These are phyloP conservation scores for Platichthys stellatus DNA, from an alignment of 2,113 vertebrate genomes.

Conservation along the genomic window DNA sequence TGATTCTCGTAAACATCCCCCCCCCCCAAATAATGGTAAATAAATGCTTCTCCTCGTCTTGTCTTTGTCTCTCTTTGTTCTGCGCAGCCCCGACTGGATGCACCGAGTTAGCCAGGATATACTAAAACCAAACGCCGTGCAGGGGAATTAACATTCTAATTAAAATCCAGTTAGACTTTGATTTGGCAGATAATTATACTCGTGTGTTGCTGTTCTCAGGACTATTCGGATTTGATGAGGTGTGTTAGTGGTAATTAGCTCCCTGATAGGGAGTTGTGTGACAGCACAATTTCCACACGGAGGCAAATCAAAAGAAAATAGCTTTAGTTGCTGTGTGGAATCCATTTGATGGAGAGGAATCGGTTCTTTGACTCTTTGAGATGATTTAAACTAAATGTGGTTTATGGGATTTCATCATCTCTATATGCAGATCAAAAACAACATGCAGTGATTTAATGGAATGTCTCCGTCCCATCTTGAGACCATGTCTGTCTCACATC, in stretches of 20 bases:
- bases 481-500: background rate
- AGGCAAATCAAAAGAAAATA: slow-evolving; percentile 50
- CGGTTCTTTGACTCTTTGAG: slow-evolving; percentile 25
- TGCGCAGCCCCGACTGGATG: slow-evolving; percentile 52
- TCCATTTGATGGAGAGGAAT: slow-evolving; percentile 12
- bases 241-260: slow-evolving; percentile 73
- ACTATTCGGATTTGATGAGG: slow-evolving; percentile 76
- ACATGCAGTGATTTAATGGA: no score
- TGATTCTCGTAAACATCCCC: slow-evolving; percentile 42
- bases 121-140: slow-evolving; percentile 67
- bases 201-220: slow-evolving; percentile 69
- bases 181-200: slow-evolving; percentile 77
- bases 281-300: slow-evolving; percentile 34
- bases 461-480: background rate
- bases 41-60: slow-evolving; percentile 39
- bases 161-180: slow-evolving; percentile 78
- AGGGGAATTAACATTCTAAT: slow-evolving; percentile 79
- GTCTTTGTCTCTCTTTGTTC: slow-evolving; percentile 31
- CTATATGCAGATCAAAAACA: no score
- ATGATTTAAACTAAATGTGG: slow-evolving; percentile 1
- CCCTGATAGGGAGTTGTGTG: slow-evolving; percentile 63
- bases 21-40: slow-evolving; percentile 42
- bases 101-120: slow-evolving; percentile 47
- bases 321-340: slow-evolving; percentile 10
- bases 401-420: background rate